Conservation (phyloP, 2,797 vertebrate genomes). For the Hephaestus fuliginosus region DNA sequence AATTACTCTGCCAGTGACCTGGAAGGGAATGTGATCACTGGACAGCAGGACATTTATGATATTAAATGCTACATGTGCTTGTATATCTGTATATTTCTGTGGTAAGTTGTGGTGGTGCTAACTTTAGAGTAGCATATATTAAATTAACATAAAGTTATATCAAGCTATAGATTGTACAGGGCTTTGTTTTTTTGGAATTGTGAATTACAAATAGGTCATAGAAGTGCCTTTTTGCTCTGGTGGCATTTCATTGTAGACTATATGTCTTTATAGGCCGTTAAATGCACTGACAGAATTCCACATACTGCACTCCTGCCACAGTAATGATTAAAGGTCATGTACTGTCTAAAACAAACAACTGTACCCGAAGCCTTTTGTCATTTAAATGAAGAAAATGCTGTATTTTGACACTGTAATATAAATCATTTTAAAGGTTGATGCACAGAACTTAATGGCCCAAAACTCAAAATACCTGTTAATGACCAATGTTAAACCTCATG, state of each 20-base stretch:
- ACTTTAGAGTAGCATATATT: conserved; percentile 68
- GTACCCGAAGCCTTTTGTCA: conserved; percentile 41
- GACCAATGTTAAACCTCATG: background rate
- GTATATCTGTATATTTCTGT: conserved; percentile 68
- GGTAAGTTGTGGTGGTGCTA: conserved; percentile 66
- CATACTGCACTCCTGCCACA: conserved; percentile 69
- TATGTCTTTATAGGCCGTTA: conserved; percentile 51
- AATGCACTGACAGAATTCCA: conserved; percentile 77
- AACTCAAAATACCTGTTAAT: background rate
- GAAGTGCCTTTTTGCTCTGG: conserved; percentile 46
- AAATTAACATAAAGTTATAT: conserved; percentile 71
- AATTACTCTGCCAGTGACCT: conserved; percentile 60
- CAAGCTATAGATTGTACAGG: conserved; percentile 51
- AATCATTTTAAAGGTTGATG: background rate
- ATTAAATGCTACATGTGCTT: conserved; percentile 49
- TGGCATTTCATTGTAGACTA: conserved; percentile 53
- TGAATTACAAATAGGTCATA: conserved; percentile 48
- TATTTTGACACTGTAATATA: background rate
- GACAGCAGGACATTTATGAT: conserved; percentile 50
- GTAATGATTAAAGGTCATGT: conserved; percentile 77
- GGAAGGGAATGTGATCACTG: conserved; percentile 67
- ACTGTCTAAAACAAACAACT: conserved; percentile 54
- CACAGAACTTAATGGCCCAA: background rate
- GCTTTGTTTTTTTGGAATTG: conserved; percentile 42
- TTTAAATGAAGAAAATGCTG: background rate